Evolutionary conservation across 1,140 invertebrate species (phyloP).

Genomic region (Magallana gigas): DNA sequence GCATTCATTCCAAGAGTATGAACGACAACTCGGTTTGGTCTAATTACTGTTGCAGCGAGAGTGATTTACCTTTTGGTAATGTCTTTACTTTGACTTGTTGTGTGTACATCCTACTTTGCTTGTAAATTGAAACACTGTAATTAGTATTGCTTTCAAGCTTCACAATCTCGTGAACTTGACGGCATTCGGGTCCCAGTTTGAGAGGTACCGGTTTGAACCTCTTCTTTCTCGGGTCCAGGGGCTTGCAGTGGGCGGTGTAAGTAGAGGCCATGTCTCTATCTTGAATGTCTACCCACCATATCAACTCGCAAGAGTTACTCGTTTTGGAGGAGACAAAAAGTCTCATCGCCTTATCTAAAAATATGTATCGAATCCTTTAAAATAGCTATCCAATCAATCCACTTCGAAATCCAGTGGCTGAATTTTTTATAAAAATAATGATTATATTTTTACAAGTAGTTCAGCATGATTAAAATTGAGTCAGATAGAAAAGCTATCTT

Average conservation of each 20-base stretch:
- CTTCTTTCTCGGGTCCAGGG: not conserved
- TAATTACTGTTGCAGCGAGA: not conserved
- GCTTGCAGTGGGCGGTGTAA: not conserved
- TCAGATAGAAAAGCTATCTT: no score
- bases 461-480: no score
- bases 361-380: no score
- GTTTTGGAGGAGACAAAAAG: constrained; percentile 11
- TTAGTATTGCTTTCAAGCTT: not conserved
- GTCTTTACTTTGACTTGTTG: not conserved
- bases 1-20: not conserved
- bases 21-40: not conserved
- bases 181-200: not conserved
- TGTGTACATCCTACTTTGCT: constrained; percentile 1
- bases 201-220: not conserved
- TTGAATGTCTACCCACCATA: constrained; percentile 11
- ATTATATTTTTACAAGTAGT: no score
- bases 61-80: not conserved
- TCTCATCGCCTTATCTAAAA: constrained; percentile 17
- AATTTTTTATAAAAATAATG: no score
- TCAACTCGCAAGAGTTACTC: constrained; percentile 1
- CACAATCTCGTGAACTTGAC: constrained; percentile 1
- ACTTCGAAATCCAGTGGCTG: no score
- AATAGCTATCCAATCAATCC: no score
- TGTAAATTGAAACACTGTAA: not conserved
- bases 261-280: constrained; percentile 7